Percentiles rank a stretch among this genome's conserved stretches.
These are phyloP conservation scores for Ectropis grisescens DNA, from an alignment of 1,140 invertebrate species.

Conservation along the genomic window DNA sequence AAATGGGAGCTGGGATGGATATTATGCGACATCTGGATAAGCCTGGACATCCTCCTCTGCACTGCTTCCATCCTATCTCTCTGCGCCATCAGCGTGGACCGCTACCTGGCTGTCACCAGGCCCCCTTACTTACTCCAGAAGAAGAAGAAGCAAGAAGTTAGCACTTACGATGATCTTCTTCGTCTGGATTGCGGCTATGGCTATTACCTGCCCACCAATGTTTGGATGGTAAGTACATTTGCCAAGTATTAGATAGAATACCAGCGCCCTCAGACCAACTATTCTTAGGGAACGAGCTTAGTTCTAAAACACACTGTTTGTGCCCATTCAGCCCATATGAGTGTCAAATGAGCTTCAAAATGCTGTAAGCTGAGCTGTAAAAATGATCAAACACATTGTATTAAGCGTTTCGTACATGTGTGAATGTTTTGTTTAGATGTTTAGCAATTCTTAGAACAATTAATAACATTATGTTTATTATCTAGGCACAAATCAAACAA, in stretches of 20 bases:
- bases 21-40: slow-evolving; percentile 92
- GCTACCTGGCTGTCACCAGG: slow-evolving; percentile 90
- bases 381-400: too few species aligned
- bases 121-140: slow-evolving; percentile 85
- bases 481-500: too few species aligned
- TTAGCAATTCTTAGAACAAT: too few species aligned
- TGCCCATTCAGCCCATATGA: too few species aligned
- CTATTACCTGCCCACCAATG: slow-evolving; percentile 88
- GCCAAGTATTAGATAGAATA: slow-evolving; percentile 77
- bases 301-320: too few species aligned
- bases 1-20: slow-evolving; percentile 84
- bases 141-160: slow-evolving; percentile 82
- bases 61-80: slow-evolving; percentile 87
- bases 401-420: too few species aligned
- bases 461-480: too few species aligned
- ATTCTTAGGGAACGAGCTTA: too few species aligned
- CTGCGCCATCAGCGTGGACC: slow-evolving; percentile 88
- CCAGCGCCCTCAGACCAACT: too few species aligned
- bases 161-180: slow-evolving; percentile 84
- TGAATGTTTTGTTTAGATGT: too few species aligned
- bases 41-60: slow-evolving; percentile 92
- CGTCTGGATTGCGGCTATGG: slow-evolving; percentile 85
- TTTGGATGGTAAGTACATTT: slow-evolving; percentile 79
- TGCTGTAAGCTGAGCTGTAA: too few species aligned
- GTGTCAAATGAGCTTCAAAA: too few species aligned